Percentiles rank a stretch among this genome's conserved stretches.
These are phyloP conservation scores for Phania funesta DNA, from an alignment of 2,888 invertebrate species.

Conservation along the genomic window DNA sequence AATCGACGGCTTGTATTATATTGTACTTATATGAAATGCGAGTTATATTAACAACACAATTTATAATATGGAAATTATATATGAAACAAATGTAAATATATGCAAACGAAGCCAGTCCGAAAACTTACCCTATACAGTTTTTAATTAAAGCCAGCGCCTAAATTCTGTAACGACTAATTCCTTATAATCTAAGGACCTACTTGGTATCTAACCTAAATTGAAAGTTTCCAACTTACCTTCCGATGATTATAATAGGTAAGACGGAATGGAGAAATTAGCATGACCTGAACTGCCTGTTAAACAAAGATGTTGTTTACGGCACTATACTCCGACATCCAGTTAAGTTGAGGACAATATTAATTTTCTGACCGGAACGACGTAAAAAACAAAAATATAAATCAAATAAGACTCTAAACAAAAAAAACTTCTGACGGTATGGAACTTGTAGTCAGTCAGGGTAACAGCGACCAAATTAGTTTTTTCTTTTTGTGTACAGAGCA, in stretches of 20 bases:
- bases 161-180: too few species aligned
- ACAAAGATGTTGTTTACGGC: conserved; percentile 15
- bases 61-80: too few species aligned
- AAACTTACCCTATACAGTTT: too few species aligned
- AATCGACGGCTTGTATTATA: too few species aligned
- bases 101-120: too few species aligned
- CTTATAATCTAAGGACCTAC: too few species aligned
- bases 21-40: too few species aligned
- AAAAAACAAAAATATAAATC: not conserved
- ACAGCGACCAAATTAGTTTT: not conserved
- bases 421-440: not conserved
- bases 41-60: too few species aligned
- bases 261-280: conserved; percentile 34
- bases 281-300: conserved; percentile 19
- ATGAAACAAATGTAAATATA: too few species aligned
- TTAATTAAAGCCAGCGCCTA: too few species aligned
- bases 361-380: not conserved
- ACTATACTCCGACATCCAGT: not conserved
- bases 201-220: not conserved
- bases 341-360: not conserved
- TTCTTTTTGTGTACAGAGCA: not conserved
- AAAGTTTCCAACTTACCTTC: conserved; percentile 41
- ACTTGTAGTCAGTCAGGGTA: conserved; percentile 31
- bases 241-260: conserved; percentile 46
- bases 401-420: not conserved